phyloP scores from a whole-genome alignment of 2,797 vertebrate species.

The Tapirus indicus region DNA sequence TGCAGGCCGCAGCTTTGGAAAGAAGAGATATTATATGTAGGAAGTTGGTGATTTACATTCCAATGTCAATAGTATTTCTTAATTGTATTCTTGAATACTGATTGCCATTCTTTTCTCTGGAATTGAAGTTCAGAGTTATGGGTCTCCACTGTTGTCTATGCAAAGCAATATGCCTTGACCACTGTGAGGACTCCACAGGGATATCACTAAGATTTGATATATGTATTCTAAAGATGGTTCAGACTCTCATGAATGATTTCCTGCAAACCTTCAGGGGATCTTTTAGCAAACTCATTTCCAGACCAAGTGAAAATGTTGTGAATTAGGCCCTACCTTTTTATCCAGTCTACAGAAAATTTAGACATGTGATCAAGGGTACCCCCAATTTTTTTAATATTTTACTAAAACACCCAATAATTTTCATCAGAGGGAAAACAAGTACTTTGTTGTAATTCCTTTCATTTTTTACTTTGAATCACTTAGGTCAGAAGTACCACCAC shows the following conservation, averaged over 20 bases:
- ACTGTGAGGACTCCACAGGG: neutral
- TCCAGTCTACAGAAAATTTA: neutral
- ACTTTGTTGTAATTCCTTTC: neutral
- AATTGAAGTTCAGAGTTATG: neutral
- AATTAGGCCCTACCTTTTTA: neutral
- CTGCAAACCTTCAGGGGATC: neutral
- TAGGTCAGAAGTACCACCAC: neutral
- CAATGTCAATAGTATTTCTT: neutral
- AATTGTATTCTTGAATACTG: neutral
- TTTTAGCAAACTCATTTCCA: neutral
- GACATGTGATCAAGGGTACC: neutral
- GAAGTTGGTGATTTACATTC: slow-evolving; percentile 28
- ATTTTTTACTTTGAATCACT: neutral
- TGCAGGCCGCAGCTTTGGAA: slow-evolving; percentile 6
- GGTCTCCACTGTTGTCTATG: neutral
- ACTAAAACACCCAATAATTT: neutral
- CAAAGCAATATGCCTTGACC: neutral
- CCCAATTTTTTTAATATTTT: neutral
- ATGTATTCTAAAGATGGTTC: neutral
- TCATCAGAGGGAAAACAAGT: neutral
- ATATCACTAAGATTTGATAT: neutral
- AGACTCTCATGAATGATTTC: neutral
- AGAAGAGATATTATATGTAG: neutral
- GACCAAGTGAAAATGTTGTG: neutral
- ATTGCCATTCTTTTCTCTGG: neutral